Percentiles rank a stretch among this genome's conserved stretches.
phyloP scores from a whole-genome alignment of 2,888 invertebrate species.

The Drosophila diplacantha region DNA sequence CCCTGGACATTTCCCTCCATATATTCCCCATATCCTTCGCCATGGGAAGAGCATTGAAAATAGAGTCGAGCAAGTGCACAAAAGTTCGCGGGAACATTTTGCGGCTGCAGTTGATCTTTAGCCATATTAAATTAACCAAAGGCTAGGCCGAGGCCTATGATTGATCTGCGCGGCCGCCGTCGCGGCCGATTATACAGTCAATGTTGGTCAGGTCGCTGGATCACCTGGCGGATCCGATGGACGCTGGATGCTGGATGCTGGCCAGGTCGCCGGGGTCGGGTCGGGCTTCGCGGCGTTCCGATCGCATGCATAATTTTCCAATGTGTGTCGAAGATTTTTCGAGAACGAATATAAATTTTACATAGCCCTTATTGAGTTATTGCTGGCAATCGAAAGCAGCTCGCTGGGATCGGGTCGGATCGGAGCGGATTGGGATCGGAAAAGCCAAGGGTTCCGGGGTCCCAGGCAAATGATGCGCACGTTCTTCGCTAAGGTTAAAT shows the following conservation, averaged over 20 bases:
- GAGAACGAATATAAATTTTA: slow-evolving; percentile 33
- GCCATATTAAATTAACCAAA: slow-evolving; percentile 73
- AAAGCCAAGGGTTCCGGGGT: slow-evolving; percentile 11
- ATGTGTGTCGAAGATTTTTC: slow-evolving; percentile 64
- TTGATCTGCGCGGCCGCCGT: slow-evolving; percentile 64
- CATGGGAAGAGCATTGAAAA: slow-evolving; percentile 11
- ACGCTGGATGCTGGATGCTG: slow-evolving; percentile 7
- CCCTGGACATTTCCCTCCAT: not conserved
- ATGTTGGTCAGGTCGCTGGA: slow-evolving; percentile 47
- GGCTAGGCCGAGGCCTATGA: slow-evolving; percentile 57
- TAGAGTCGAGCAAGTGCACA: slow-evolving; percentile 60
- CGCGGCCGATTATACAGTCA: slow-evolving; percentile 55
- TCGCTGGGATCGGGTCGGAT: slow-evolving; percentile 43
- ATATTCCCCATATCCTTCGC: not conserved
- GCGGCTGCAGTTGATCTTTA: slow-evolving; percentile 67
- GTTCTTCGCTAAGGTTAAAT: slow-evolving; percentile 63
- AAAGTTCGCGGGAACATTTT: slow-evolving; percentile 72
- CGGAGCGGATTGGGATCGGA: slow-evolving; percentile 38
- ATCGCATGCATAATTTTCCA: slow-evolving; percentile 66
- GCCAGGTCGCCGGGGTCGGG: slow-evolving; percentile 42
- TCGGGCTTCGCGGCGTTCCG: slow-evolving; percentile 53
- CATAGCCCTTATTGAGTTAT: slow-evolving; percentile 64
- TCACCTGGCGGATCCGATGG: slow-evolving; percentile 44
- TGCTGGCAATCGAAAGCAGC: slow-evolving; percentile 62
- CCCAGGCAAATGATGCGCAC: slow-evolving; percentile 58